A percentile compares a stretch with the other conserved stretches of the same genome.
Conservation (phyloP, 1,140 invertebrate species). For the Drosophila baimaii region DNA sequence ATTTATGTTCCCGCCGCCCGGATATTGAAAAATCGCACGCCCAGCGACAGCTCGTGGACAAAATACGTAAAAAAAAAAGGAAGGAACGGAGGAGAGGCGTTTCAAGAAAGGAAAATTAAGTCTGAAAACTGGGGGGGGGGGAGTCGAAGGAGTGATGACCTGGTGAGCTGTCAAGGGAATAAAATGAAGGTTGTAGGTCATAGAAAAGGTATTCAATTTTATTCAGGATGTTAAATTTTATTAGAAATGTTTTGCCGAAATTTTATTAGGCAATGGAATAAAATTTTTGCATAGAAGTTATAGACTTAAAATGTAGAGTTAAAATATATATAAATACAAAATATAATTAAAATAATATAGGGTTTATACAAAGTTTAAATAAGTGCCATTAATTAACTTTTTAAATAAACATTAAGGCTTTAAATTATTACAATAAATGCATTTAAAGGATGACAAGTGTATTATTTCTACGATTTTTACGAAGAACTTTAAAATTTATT, state of each 20-base stretch:
- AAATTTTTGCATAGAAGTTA: background rate
- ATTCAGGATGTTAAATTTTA: background rate
- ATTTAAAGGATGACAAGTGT: no score
- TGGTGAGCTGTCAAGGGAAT: background rate
- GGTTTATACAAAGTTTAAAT: no score
- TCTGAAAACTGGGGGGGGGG: background rate
- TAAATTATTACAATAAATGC: no score
- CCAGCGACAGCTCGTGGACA: conserved; percentile 31
- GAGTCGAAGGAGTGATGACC: background rate
- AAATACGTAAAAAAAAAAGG: conserved; percentile 29
- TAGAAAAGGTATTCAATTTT: background rate
- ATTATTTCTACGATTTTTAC: no score
- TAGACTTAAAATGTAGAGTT: background rate
- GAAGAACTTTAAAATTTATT: no score
- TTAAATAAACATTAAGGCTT: no score
- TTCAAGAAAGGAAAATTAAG: conserved; percentile 52
- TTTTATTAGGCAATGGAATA: background rate
- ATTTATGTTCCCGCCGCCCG: conserved; percentile 51
- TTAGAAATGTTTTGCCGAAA: background rate
- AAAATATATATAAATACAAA: background rate
- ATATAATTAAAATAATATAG: background rate
- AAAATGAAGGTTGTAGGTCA: background rate
- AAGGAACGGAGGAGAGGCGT: background rate
- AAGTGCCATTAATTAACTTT: no score
- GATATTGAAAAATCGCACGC: conserved; percentile 78